Evolutionary conservation across 1,140 invertebrate genomes (phyloP), one percentile per base, ranked within the genome.

Genomic region (Heliconius congener): DNA sequence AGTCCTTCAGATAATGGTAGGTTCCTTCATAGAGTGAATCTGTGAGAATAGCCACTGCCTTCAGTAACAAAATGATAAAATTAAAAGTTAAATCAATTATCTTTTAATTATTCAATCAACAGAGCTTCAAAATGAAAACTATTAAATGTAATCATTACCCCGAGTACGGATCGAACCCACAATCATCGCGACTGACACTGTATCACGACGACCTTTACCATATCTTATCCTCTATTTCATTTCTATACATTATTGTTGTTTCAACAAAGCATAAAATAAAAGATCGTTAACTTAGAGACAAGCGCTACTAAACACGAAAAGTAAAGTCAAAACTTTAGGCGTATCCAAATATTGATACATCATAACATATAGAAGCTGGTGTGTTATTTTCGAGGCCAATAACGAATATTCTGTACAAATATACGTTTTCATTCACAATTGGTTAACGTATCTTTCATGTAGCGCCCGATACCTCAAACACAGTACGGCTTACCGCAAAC

Each of bases 401-500:
- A 79, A 79, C 74, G 78, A 75, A 75, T 78, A 78, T 75, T 71
- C 55, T 79, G 19, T 55, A 55, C 73, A 75, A 79, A 75, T 34
- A 79, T 57, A 75, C 23, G 52, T 73, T 73, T 79, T 77, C 82
- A 81, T 81, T 83, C 72, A 83, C 74, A 72, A 73, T 81, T 71
- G 55, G 73, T 71, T 73, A 71, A n/a, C 39, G 73, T 71, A 34
- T 50, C 76, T 74, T 81, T 79, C 72, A 70, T 75, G n/a, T 60
- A 66, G 55, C 60, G 55, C 72, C 73, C 72, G 72, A 70, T 79
- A 75, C 42, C 46, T 74, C 78, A 79, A 79, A 79, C 72, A 79
- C 39, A 37, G 55, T 66, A 66, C 80, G 77, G 79, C 80, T 83
- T 81, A 80, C 85, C 87, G 84, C 87, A 88, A 88, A 87, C 81